Conservation (phyloP, 2,888 invertebrate genomes). For the Teleiodes luculella region DNA sequence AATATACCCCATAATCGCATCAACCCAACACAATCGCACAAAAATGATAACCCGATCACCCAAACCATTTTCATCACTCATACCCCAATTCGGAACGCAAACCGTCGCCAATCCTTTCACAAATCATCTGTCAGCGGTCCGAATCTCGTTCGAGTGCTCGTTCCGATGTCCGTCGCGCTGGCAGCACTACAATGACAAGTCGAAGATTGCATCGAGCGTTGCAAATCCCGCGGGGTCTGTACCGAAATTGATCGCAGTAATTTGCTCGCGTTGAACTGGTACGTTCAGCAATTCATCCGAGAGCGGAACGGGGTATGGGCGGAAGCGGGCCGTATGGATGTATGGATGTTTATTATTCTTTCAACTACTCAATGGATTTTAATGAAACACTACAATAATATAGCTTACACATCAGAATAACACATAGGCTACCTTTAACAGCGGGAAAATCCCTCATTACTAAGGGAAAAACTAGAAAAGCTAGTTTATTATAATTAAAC, state of each 20-base stretch:
- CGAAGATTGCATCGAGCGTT: constrained; percentile 63
- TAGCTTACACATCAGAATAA: too few relatives aligned
- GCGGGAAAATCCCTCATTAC: too few relatives aligned
- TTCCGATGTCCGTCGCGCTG: constrained; percentile 11
- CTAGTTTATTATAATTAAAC: too few relatives aligned
- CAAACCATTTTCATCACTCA: background rate
- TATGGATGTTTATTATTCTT: too few relatives aligned
- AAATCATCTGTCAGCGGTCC: background rate
- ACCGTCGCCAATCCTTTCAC: background rate
- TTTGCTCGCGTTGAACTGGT: constrained; percentile 53
- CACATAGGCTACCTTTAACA: too few relatives aligned
- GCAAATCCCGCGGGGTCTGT: constrained; percentile 51
- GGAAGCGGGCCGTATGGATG: too few relatives aligned
- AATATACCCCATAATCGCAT: too few relatives aligned
- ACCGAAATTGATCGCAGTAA: constrained; percentile 66
- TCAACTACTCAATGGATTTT: too few relatives aligned
- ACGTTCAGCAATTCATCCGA: constrained; percentile 45
- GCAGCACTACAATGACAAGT: constrained; percentile 62
- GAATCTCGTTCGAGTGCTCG: background rate
- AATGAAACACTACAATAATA: too few relatives aligned
- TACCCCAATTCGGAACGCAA: background rate
- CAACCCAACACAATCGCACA: too few relatives aligned
- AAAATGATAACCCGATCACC: too few relatives aligned
- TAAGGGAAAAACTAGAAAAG: too few relatives aligned
- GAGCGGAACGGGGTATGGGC: background rate